phyloP scores from a whole-genome alignment of 2,888 invertebrate genomes.

The Drosophila mimica region DNA sequence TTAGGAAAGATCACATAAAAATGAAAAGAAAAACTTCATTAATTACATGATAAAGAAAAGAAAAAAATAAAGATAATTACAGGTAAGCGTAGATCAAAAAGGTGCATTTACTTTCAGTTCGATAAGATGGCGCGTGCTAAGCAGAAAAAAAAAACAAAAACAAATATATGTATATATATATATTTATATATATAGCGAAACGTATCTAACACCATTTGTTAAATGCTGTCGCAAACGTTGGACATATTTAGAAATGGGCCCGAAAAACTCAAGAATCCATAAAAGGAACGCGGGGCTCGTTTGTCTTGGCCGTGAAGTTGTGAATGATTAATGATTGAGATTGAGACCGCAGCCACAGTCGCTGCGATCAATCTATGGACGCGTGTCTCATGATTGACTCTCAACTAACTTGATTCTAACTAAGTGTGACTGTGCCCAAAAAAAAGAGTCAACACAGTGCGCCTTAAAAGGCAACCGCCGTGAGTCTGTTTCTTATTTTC shows the following conservation, averaged over 20 bases:
- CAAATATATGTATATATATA: conserved; percentile 10
- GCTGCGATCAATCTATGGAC: conserved; percentile 39
- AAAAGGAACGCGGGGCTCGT: conserved; percentile 48
- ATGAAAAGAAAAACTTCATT: conserved; percentile 52
- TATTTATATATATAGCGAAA: conserved; percentile 9
- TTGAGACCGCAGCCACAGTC: conserved; percentile 23
- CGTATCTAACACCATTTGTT: conserved; percentile 60
- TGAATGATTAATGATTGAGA: conserved; percentile 61
- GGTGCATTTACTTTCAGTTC: conserved; percentile 62
- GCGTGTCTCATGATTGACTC: conserved; percentile 42
- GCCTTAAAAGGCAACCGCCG: conserved; percentile 61
- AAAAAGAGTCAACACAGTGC: conserved; percentile 31
- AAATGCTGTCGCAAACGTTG: conserved; percentile 42
- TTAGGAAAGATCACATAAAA: conserved; percentile 30
- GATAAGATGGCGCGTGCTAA: conserved; percentile 54
- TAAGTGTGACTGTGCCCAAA: conserved; percentile 55
- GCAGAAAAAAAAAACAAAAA: conserved; percentile 7
- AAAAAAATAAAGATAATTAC: conserved; percentile 55
- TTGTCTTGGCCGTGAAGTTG: conserved; percentile 59
- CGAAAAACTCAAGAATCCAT: conserved; percentile 44
- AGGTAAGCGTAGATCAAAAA: conserved; percentile 38
- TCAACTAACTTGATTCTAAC: conserved; percentile 37
- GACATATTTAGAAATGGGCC: conserved; percentile 47
- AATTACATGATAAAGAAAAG: conserved; percentile 51
- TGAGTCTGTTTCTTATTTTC: conserved; percentile 23